Evolutionary conservation across 2,888 invertebrate genomes (phyloP).

Genomic region (Colostygia pectinataria): DNA sequence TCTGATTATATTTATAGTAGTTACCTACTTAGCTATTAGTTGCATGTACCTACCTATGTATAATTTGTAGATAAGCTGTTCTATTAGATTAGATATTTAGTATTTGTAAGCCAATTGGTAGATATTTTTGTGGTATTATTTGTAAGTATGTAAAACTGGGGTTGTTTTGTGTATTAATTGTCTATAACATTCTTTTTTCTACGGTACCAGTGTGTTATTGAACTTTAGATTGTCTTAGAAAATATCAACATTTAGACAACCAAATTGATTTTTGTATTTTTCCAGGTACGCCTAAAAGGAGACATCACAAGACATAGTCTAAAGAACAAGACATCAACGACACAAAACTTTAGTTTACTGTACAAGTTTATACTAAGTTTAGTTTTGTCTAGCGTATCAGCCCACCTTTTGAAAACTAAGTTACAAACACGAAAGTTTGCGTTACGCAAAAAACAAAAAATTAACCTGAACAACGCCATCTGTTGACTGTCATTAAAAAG

Average conservation of each 20-base stretch:
- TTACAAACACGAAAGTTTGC: conserved; percentile 31
- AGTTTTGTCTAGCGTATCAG: conserved; percentile 52
- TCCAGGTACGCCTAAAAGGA: conserved; percentile 73
- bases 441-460: conserved; percentile 9
- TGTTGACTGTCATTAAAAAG: neutral
- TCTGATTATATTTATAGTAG: no score
- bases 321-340: conserved; percentile 60
- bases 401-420: conserved; percentile 53
- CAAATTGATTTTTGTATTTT: conserved; percentile 20
- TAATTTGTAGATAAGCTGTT: no score
- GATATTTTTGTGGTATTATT: conserved; percentile 6
- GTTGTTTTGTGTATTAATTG: conserved; percentile 17
- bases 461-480: conserved; percentile 6
- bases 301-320: conserved; percentile 49
- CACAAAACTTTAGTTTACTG: conserved; percentile 57
- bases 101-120: conserved; percentile 1
- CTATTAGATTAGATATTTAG: no score
- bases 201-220: conserved; percentile 62
- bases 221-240: conserved; percentile 21
- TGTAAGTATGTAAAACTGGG: conserved; percentile 27
- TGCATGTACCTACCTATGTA: no score
- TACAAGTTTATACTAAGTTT: conserved; percentile 61
- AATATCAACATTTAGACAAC: neutral
- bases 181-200: conserved; percentile 39
- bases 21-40: no score